A percentile compares a stretch with the other conserved stretches of the same genome.
phyloP scores from a whole-genome alignment of 2,888 invertebrate species.

The Hydroisotoma schaefferi region DNA sequence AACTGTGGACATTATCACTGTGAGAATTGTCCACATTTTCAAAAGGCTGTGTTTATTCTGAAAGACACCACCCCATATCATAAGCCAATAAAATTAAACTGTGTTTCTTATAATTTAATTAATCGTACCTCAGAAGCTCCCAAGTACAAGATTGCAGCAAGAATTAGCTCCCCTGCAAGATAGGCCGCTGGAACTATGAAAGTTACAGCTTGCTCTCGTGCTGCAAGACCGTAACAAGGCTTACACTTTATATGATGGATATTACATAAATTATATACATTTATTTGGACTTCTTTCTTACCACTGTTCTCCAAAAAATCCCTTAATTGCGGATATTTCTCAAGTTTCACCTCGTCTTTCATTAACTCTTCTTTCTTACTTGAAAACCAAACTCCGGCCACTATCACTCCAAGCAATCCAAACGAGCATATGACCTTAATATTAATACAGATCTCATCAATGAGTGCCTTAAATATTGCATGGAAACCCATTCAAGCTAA shows the following conservation, averaged over 20 bases:
- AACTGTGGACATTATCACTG: constrained; percentile 1
- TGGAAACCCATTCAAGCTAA: too few relatives aligned
- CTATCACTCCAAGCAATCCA: constrained; percentile 4
- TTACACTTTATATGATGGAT: too few relatives aligned
- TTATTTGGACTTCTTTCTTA: neutral
- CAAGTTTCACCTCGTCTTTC: constrained; percentile 12
- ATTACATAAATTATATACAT: too few relatives aligned
- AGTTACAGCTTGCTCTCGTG: constrained; percentile 5
- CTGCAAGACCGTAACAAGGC: neutral
- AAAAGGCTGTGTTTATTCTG: constrained; percentile 1
- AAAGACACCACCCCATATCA: neutral
- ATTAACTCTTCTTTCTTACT: constrained; percentile 2
- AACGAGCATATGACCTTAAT: neutral
- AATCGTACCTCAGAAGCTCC: constrained; percentile 10
- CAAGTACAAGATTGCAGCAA: constrained; percentile 6
- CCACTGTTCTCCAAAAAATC: constrained; percentile 10
- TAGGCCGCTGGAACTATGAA: constrained; percentile 10
- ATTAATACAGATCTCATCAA: neutral
- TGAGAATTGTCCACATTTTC: constrained; percentile 5
- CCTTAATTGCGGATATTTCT: constrained; percentile 12
- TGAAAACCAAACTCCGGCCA: constrained; percentile 2
- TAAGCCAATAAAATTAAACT: neutral
- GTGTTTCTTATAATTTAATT: neutral
- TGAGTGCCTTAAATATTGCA: too few relatives aligned
- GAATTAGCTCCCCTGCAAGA: constrained; percentile 6